Conservation (phyloP, 53 echinoderm and acorn worm species). For the Patiria pectinifera region DNA sequence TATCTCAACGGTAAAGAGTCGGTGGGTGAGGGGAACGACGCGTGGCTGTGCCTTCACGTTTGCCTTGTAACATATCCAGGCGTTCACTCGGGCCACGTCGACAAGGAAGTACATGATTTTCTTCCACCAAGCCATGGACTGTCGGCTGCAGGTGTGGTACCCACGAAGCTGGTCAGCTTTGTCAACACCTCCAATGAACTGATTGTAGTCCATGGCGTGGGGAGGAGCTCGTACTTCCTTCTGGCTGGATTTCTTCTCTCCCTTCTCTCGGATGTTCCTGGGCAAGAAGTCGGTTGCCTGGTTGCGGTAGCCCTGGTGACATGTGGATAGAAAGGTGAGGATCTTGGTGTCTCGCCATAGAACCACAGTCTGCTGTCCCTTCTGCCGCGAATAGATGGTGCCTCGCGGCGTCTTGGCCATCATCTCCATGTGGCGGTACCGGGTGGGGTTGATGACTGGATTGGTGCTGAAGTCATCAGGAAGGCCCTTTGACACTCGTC, state of each 20-base stretch:
- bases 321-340: not conserved
- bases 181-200: conserved; percentile 44
- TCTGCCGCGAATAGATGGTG: conserved; percentile 29
- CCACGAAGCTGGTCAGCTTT: conserved; percentile 49
- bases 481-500: conserved; percentile 5
- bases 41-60: too few species aligned
- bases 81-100: conserved; percentile 38
- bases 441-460: not conserved
- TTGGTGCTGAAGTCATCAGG: conserved; percentile 11
- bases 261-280: conserved; percentile 21
- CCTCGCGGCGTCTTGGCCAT: conserved; percentile 19
- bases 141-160: conserved; percentile 26
- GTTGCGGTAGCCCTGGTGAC: conserved; percentile 8
- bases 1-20: conserved; percentile 33
- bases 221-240: conserved; percentile 16
- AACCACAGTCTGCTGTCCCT: conserved; percentile 30
- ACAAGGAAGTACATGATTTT: conserved; percentile 38
- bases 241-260: not conserved
- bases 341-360: conserved; percentile 41
- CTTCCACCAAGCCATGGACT: conserved; percentile 34
- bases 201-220: conserved; percentile 23
- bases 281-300: not conserved
- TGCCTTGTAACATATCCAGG: conserved; percentile 36
- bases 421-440: not conserved
- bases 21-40: not conserved